Evolutionary conservation across 2,888 invertebrate genomes (phyloP), one percentile per base, ranked within the genome.

Genomic region (Hyppa rectilinea): DNA sequence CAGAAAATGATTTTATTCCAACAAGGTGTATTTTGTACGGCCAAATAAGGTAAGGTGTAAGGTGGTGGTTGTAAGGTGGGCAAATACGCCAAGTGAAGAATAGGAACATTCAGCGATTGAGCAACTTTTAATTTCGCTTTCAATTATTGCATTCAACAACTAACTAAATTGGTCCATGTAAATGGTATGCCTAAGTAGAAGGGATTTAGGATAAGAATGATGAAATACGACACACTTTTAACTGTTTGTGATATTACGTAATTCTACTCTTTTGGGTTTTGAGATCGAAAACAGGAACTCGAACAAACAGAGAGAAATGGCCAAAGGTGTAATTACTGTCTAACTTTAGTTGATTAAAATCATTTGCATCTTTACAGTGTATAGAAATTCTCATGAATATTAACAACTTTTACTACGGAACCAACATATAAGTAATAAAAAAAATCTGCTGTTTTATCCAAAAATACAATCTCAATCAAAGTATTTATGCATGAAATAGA

Each of bases 311-410:
- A 20, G 6, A 20, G 43, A 29, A 69, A 2, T 45, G 2, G 2
- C 5, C 2, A 29, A 29, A 6, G 0, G 4, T 49, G 2, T 31
- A 7, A 31, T 36, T 4, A 10, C 3, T 56, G 34, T 0, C 10
- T 36, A 1, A 20, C 0, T 29, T 61, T 14, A 12, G 7, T 10
- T 9, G 36, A 31, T 58, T 6, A 20, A 40, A 71, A 31, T 59
- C 4, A 59, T 71, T 71, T 31, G 58, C 2, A 49, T 31, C 2
- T 1, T 47, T n/a, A 6, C n/a, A 17, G 6, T 0, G 17, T 12
- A 3, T 31, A 2, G 14, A n/a, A 17, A 17, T 68, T 17, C 4
- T 59, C 17, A 31, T 7, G 9, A 70, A 71, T 49, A 49, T 71
- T n/a, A 34, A 34, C 2, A 47, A 47, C 2, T 71, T 49, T 34